A percentile compares a stretch with the other conserved stretches of the same genome.
phyloP scores from a whole-genome alignment of 2,888 invertebrate genomes.

The Agrochola lychnidis region DNA sequence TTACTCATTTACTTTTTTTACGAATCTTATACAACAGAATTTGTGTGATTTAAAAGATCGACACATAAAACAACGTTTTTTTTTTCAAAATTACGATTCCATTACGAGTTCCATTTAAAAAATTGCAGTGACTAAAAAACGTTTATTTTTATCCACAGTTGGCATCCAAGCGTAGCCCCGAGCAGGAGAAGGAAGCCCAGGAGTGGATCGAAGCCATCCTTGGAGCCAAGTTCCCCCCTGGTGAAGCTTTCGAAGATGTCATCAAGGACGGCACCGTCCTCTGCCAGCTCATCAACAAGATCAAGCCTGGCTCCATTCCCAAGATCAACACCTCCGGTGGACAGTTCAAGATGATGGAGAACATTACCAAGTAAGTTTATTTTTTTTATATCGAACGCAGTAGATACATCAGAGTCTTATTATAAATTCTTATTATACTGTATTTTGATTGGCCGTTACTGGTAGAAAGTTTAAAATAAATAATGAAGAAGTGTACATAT shows the following conservation, averaged over 20 bases:
- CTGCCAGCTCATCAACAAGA: slow-evolving; percentile 98
- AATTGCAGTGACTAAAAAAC: not conserved
- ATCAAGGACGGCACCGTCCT: slow-evolving; percentile 97
- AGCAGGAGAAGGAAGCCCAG: slow-evolving; percentile 96
- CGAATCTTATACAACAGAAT: not conserved
- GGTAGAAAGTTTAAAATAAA: not conserved
- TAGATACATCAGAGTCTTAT: not conserved
- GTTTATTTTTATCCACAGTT: slow-evolving; percentile 88
- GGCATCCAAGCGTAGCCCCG: slow-evolving; percentile 95
- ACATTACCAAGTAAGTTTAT: slow-evolving; percentile 96
- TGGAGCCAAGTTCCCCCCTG: slow-evolving; percentile 96
- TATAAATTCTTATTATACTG: not conserved
- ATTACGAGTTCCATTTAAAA: not conserved
- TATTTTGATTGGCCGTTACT: not conserved
- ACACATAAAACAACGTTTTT: too few relatives aligned
- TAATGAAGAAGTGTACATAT: not conserved
- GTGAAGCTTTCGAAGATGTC: slow-evolving; percentile 96
- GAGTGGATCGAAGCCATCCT: slow-evolving; percentile 97
- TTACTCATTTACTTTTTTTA: not conserved
- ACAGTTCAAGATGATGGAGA: slow-evolving; percentile 99
- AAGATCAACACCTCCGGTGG: slow-evolving; percentile 98
- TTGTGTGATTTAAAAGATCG: not conserved
- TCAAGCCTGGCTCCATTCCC: slow-evolving; percentile 96
- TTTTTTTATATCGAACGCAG: not conserved
- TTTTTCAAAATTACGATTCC: not conserved